Conservation (phyloP, 2,888 invertebrate species). For the Melanargia galathea region DNA sequence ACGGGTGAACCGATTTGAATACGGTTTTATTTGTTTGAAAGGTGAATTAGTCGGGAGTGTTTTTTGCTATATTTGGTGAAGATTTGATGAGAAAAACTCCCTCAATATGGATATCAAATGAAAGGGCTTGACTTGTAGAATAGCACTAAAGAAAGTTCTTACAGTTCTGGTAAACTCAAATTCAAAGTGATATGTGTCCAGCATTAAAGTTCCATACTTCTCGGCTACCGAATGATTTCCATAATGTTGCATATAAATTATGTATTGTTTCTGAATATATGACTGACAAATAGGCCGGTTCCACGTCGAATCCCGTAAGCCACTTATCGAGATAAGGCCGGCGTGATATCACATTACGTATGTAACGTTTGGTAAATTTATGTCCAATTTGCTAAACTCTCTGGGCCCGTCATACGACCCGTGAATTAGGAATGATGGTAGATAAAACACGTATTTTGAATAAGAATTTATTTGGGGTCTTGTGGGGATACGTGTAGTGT, state of each 20-base stretch:
- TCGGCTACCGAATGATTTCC: constrained; percentile 1
- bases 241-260: constrained; percentile 5
- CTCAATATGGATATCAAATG: too few species aligned
- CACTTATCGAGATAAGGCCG: constrained; percentile 14
- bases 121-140: too few species aligned
- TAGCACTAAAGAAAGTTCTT: too few species aligned
- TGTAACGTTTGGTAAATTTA: constrained; percentile 30
- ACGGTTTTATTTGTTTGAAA: too few species aligned
- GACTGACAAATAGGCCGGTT: constrained; percentile 19
- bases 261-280: constrained; percentile 21
- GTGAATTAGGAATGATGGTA: constrained; percentile 34
- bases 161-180: too few species aligned
- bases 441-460: constrained; percentile 38
- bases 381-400: constrained; percentile 33
- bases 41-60: too few species aligned
- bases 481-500: neutral
- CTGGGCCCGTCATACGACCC: constrained; percentile 28
- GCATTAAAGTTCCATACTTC: neutral
- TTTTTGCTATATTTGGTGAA: too few species aligned
- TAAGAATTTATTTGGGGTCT: constrained; percentile 34
- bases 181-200: too few species aligned
- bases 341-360: constrained; percentile 15
- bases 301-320: neutral
- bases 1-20: too few species aligned
- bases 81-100: too few species aligned